Evolutionary conservation across 2,797 vertebrate genomes (phyloP).

Genomic region (Xenops minutus): DNA sequence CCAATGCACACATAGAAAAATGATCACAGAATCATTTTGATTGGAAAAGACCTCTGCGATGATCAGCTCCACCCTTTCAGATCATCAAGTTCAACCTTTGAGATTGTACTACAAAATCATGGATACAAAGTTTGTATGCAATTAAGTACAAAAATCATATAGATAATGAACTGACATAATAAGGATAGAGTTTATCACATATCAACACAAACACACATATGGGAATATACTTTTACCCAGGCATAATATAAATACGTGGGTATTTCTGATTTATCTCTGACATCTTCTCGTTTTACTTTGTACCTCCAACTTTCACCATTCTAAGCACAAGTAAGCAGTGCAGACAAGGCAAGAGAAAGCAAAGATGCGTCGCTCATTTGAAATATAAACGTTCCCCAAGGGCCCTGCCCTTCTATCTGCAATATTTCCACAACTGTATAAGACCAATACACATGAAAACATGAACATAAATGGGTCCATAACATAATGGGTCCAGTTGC

Average conservation of each 20-base stretch:
- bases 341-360: background rate
- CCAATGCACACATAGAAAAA: background rate
- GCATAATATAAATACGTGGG: background rate
- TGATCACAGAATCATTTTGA: background rate
- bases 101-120: accelerated
- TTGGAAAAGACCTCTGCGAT: background rate
- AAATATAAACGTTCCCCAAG: background rate
- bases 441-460: accelerated
- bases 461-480: background rate
- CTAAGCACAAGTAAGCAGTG: background rate
- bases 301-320: background rate
- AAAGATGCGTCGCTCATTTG: background rate
- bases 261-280: background rate
- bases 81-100: background rate
- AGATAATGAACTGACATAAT: background rate
- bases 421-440: background rate
- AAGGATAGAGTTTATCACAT: background rate
- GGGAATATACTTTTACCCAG: background rate
- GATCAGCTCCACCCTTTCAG: background rate
- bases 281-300: background rate
- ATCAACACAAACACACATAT: background rate
- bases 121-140: background rate
- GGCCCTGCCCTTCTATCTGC: background rate
- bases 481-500: background rate
- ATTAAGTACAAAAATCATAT: background rate